phyloP scores from a whole-genome alignment of 2,797 vertebrate species.

The Typhlichthys subterraneus region DNA sequence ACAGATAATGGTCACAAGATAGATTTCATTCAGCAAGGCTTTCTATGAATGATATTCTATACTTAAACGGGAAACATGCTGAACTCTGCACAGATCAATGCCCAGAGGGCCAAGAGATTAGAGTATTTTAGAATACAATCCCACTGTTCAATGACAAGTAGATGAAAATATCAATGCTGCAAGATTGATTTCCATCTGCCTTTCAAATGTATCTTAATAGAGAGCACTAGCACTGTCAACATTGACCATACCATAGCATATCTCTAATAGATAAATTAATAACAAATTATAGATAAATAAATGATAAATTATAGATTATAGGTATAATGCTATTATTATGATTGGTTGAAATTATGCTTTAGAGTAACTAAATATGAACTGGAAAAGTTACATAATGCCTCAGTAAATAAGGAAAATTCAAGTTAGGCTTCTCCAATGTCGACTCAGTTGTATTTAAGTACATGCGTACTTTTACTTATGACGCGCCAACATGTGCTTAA shows the following conservation, averaged over 20 bases:
- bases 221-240: not conserved
- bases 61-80: slow-evolving; percentile 48
- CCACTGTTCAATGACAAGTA: slow-evolving; percentile 38
- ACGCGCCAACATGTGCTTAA: slow-evolving; percentile 16
- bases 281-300: too few relatives aligned
- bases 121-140: slow-evolving; percentile 31
- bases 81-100: slow-evolving; percentile 54
- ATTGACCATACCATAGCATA: not conserved
- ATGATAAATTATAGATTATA: too few relatives aligned
- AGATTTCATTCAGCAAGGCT: slow-evolving; percentile 32
- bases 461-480: slow-evolving; percentile 21
- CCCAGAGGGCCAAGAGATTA: slow-evolving; percentile 40
- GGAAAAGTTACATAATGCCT: too few relatives aligned
- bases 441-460: slow-evolving; percentile 12
- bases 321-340: not conserved
- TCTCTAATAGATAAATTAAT: too few relatives aligned
- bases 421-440: slow-evolving; percentile 10
- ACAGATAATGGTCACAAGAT: not conserved
- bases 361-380: too few relatives aligned
- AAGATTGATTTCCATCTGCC: slow-evolving; percentile 36
- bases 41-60: slow-evolving; percentile 36
- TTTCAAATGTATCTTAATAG: slow-evolving; percentile 10
- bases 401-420: not conserved
- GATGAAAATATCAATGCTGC: slow-evolving; percentile 39
- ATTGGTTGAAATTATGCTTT: not conserved